Evolutionary conservation across 2,888 invertebrate species (phyloP).

Genomic region (Ernsta delagoae): DNA sequence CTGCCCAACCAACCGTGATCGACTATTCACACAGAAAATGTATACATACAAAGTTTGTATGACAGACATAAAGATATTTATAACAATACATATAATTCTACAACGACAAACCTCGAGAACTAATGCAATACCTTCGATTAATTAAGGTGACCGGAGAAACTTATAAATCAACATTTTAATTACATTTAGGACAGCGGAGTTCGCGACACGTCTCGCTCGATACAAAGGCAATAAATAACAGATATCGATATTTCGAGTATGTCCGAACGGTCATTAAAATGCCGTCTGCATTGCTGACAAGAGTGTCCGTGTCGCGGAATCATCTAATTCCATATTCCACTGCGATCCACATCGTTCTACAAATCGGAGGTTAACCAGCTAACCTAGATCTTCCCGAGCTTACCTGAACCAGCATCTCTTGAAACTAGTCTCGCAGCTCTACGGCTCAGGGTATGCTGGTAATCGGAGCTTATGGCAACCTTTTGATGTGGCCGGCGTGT

Average conservation of each 20-base stretch:
- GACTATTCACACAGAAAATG: conserved; percentile 60
- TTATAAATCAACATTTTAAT: conserved; percentile 47
- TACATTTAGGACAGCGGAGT: conserved; percentile 45
- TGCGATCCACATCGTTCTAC: conserved; percentile 53
- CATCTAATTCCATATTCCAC: conserved; percentile 67
- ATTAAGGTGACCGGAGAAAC: conserved; percentile 48
- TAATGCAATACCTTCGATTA: conserved; percentile 47
- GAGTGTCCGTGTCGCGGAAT: conserved; percentile 57
- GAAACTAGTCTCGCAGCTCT: conserved; percentile 41
- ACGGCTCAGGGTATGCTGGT: conserved; percentile 52
- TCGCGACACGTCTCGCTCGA: conserved; percentile 54
- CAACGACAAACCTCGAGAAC: conserved; percentile 9
- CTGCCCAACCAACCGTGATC: conserved; percentile 43
- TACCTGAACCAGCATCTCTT: background rate
- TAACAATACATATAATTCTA: background rate
- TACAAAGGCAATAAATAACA: conserved; percentile 74
- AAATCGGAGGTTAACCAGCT: conserved; percentile 53
- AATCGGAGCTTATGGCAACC: conserved; percentile 43
- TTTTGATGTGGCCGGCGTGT: conserved; percentile 70
- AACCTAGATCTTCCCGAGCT: conserved; percentile 23
- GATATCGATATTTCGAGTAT: conserved; percentile 71
- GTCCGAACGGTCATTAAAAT: conserved; percentile 69
- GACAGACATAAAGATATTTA: background rate
- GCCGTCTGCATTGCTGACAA: conserved; percentile 69
- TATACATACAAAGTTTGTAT: conserved; percentile 43